These are phyloP conservation scores for Amphiprion ocellaris DNA, from an alignment of 2,113 vertebrate species.

Conservation along the genomic window DNA sequence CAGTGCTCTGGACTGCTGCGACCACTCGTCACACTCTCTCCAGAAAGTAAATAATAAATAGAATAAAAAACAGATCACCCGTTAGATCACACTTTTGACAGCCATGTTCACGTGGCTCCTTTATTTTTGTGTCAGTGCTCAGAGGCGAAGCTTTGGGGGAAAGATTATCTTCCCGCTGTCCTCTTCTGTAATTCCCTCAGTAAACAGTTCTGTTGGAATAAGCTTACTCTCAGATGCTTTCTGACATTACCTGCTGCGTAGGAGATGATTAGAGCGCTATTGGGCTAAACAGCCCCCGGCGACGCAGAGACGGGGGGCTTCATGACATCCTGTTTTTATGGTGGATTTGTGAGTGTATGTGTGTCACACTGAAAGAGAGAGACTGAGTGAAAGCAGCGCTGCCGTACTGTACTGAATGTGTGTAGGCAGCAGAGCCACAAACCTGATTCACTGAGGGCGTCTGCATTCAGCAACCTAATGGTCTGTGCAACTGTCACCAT, in stretches of 20 bases:
- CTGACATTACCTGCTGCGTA: slow-evolving; percentile 81
- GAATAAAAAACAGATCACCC: slow-evolving; percentile 29
- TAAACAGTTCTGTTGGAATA: slow-evolving; percentile 79
- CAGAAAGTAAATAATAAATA: slow-evolving; percentile 41
- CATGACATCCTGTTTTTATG: slow-evolving; percentile 66
- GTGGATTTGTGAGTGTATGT: slow-evolving; percentile 57
- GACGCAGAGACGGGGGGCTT: slow-evolving; percentile 59
- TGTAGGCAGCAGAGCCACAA: slow-evolving; percentile 8
- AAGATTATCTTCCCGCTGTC: slow-evolving; percentile 74
- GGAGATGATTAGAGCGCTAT: slow-evolving; percentile 73
- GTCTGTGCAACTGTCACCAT: slow-evolving; percentile 48
- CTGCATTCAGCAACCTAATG: slow-evolving; percentile 52
- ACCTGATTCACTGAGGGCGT: slow-evolving; percentile 12
- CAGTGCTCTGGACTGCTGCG: slow-evolving; percentile 32
- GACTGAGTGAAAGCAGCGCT: background rate
- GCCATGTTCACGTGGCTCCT: slow-evolving; percentile 38
- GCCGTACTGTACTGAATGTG: background rate
- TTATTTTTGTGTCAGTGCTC: background rate
- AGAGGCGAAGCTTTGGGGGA: slow-evolving; percentile 64
- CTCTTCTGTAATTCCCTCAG: slow-evolving; percentile 79
- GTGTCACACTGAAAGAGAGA: slow-evolving; percentile 28
- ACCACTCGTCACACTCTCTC: slow-evolving; percentile 25
- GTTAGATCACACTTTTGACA: slow-evolving; percentile 57
- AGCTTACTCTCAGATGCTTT: slow-evolving; percentile 73
- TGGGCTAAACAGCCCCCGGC: slow-evolving; percentile 72